Evolutionary conservation across 2,797 vertebrate species (phyloP).

Genomic region (Crenichthys baileyi): DNA sequence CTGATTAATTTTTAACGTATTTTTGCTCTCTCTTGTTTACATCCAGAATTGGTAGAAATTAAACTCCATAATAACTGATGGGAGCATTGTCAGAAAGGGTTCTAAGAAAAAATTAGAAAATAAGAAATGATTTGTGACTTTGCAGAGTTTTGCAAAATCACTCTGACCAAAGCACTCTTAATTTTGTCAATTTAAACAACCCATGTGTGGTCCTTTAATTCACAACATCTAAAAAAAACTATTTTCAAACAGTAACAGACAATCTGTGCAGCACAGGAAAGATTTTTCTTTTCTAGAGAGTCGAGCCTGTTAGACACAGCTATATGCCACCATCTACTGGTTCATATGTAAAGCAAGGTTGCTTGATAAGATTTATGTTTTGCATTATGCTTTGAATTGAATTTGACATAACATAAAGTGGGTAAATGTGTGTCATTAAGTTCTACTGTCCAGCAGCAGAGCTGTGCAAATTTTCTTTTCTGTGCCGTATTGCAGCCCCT

Average conservation of each 20-base stretch:
- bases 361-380: background rate
- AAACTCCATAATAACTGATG: background rate
- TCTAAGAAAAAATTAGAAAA: background rate
- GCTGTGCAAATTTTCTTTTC: background rate
- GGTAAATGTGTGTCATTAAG: background rate
- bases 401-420: background rate
- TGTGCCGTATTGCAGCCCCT: conserved; percentile 81
- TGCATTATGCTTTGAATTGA: background rate
- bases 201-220: background rate
- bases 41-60: background rate
- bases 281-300: background rate
- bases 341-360: background rate
- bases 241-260: background rate
- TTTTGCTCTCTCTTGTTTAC: background rate
- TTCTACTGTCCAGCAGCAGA: background rate
- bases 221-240: background rate
- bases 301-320: background rate
- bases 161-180: background rate
- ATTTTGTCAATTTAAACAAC: background rate
- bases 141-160: too few relatives aligned
- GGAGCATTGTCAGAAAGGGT: background rate
- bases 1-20: background rate
- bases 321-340: conserved; percentile 61
- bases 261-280: background rate
- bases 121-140: background rate